These are phyloP conservation scores for Pyrrhia umbra DNA, from an alignment of 2,888 invertebrate genomes.

Conservation along the genomic window DNA sequence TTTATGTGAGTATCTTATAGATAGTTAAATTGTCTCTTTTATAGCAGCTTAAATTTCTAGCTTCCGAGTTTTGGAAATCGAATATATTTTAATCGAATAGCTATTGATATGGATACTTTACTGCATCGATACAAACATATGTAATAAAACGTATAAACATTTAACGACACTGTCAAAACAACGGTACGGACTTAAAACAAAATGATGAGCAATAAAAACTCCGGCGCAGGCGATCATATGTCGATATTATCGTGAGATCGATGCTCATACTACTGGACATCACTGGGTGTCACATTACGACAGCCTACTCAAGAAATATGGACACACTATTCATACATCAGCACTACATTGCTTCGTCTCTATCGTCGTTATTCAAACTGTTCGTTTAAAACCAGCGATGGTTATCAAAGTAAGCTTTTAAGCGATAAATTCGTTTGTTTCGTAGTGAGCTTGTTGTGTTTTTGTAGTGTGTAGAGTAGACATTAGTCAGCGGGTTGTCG, in stretches of 20 bases:
- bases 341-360: slow-evolving; percentile 34
- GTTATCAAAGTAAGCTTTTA: slow-evolving; percentile 28
- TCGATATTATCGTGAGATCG: slow-evolving; percentile 62
- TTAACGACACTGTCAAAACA: slow-evolving; percentile 61
- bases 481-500: slow-evolving; percentile 71
- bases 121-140: slow-evolving; percentile 38
- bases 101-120: slow-evolving; percentile 44
- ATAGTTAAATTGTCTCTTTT: slow-evolving; percentile 44
- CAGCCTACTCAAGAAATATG: slow-evolving; percentile 10
- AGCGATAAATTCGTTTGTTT: slow-evolving; percentile 16
- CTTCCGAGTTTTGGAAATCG: slow-evolving; percentile 48
- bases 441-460: slow-evolving; percentile 47
- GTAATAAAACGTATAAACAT: slow-evolving; percentile 51
- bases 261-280: slow-evolving; percentile 64
- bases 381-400: slow-evolving; percentile 26
- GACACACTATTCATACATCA: slow-evolving; percentile 3
- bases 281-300: slow-evolving; percentile 60
- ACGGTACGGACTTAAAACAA: slow-evolving; percentile 57
- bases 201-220: slow-evolving; percentile 62
- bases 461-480: slow-evolving; percentile 58
- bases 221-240: slow-evolving; percentile 52
- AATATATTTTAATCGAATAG: slow-evolving; percentile 43
- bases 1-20: slow-evolving; percentile 17
- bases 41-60: slow-evolving; percentile 38
- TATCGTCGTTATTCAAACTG: not conserved